Conservation (phyloP, 2,113 vertebrate species). For the Megaceryle maxima region DNA sequence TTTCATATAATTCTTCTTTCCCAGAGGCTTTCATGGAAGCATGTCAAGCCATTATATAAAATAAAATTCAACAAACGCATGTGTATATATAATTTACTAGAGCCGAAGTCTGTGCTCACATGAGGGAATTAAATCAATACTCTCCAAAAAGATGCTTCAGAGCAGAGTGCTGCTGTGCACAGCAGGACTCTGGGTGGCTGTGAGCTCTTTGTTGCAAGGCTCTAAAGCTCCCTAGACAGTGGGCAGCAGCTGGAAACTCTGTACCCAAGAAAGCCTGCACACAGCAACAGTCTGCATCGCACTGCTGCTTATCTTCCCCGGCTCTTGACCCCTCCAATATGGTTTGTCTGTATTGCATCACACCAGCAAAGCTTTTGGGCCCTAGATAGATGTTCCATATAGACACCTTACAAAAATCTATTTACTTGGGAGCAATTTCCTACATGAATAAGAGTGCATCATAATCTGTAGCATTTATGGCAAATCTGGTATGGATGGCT, state of each 20-base stretch:
- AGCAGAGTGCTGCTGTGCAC: not conserved
- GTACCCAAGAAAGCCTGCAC: not conserved
- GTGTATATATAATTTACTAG: constrained; percentile 11
- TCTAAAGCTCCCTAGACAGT: not conserved
- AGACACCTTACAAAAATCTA: not conserved
- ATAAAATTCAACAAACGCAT: not conserved
- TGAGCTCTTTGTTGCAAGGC: not conserved
- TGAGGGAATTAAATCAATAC: constrained; percentile 49
- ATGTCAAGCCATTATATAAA: constrained; percentile 18
- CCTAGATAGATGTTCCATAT: not conserved
- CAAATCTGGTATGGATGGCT: not conserved
- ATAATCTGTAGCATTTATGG: not conserved
- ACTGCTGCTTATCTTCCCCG: fast-evolving
- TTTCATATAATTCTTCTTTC: constrained; percentile 28
- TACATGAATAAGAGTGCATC: not conserved
- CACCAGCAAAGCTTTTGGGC: not conserved
- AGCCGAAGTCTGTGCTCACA: not conserved
- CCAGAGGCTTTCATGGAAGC: constrained; percentile 34
- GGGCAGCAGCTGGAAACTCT: not conserved
- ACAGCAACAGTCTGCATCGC: not conserved
- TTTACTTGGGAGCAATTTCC: not conserved
- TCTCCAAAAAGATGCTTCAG: not conserved
- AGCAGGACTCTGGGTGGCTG: not conserved
- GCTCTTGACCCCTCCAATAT: fast-evolving
- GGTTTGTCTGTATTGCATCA: not conserved